These are phyloP conservation scores for Eilema griseolum DNA, from an alignment of 2,888 invertebrate genomes.

Conservation along the genomic window DNA sequence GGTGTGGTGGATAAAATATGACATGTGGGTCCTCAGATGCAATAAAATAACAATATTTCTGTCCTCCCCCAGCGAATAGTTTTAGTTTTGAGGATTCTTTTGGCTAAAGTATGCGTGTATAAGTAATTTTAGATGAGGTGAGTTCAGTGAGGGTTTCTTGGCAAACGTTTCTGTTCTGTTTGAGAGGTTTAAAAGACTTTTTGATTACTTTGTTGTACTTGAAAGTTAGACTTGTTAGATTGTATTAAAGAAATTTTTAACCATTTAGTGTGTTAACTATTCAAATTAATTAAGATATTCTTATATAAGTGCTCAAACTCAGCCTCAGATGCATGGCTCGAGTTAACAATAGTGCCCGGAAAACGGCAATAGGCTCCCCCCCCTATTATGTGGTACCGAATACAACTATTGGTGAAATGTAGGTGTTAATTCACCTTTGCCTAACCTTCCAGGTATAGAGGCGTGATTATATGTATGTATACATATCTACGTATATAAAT, in stretches of 20 bases:
- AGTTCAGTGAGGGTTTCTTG: slow-evolving; percentile 15
- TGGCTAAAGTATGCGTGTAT: slow-evolving; percentile 28
- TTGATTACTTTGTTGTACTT: neutral
- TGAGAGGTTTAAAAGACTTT: neutral
- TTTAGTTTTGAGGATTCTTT: slow-evolving; percentile 66
- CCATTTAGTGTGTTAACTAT: neutral
- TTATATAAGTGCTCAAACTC: no score
- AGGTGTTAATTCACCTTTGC: no score
- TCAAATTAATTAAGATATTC: no score
- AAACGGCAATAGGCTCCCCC: no score
- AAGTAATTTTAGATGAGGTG: slow-evolving; percentile 50
- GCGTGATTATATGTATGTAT: no score
- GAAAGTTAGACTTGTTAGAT: neutral
- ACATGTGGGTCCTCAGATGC: slow-evolving; percentile 79
- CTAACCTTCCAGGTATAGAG: no score
- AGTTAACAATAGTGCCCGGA: no score
- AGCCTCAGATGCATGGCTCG: no score
- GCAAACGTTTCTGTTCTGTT: slow-evolving; percentile 6
- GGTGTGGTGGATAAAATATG: slow-evolving; percentile 78
- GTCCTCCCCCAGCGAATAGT: slow-evolving; percentile 70
- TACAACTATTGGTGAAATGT: no score
- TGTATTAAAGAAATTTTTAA: neutral
- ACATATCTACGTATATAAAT: no score
- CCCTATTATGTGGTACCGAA: no score
- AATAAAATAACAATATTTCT: slow-evolving; percentile 86